Evolutionary conservation across 2,888 invertebrate genomes (phyloP).

Genomic region (Melieria omissa): DNA sequence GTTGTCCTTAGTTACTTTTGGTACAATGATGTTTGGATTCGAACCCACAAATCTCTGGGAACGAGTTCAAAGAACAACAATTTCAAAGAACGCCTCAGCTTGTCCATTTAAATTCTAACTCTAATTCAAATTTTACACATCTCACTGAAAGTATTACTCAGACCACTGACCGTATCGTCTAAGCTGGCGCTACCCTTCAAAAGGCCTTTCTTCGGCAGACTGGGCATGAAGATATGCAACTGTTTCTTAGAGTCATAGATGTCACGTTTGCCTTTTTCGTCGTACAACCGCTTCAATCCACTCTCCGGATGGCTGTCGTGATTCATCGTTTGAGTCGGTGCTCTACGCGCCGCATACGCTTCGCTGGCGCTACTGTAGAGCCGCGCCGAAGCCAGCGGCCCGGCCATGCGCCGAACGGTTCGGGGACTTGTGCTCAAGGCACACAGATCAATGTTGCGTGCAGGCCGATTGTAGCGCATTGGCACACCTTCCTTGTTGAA

Average conservation of each 20-base stretch:
- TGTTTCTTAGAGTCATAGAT: slow-evolving; percentile 70
- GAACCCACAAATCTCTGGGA: no score
- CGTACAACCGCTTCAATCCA: slow-evolving; percentile 34
- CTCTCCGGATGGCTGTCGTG: slow-evolving; percentile 10
- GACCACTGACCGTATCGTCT: slow-evolving; percentile 53
- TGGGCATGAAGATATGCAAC: slow-evolving; percentile 80
- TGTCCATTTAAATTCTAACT: no score
- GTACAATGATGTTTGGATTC: no score
- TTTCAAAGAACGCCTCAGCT: no score
- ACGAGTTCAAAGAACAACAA: no score
- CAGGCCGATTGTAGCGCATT: slow-evolving; percentile 61
- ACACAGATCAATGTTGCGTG: slow-evolving; percentile 62
- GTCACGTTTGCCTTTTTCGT: slow-evolving; percentile 1
- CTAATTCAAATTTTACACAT: slow-evolving; percentile 47
- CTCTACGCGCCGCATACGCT: slow-evolving; percentile 25
- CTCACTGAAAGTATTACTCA: slow-evolving; percentile 58
- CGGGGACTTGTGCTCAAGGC: slow-evolving; percentile 53
- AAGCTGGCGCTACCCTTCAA: slow-evolving; percentile 39
- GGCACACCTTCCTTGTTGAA: slow-evolving; percentile 63
- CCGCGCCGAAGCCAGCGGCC: slow-evolving; percentile 57
- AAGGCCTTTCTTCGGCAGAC: slow-evolving; percentile 70
- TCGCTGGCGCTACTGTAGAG: slow-evolving; percentile 49
- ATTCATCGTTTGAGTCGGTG: slow-evolving; percentile 30
- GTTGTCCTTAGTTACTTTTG: no score
- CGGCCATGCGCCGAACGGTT: slow-evolving; percentile 55